Evolutionary conservation across 35 echinoderm and acorn worm genomes (phyloP), one percentile per base, ranked within the genome.

Genomic region (Diadema setosum): DNA sequence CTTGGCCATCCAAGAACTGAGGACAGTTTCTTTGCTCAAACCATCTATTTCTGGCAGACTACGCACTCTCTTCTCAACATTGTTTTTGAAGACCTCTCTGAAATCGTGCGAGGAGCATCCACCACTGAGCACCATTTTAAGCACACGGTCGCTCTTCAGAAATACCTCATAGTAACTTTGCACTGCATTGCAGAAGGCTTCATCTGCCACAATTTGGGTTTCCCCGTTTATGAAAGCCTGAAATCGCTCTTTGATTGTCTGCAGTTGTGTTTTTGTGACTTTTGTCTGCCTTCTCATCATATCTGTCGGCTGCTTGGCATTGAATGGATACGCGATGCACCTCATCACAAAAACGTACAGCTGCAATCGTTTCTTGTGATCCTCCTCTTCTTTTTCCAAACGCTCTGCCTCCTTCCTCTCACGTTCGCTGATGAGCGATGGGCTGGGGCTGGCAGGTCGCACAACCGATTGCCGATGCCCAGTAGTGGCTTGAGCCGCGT

Each of bases 1-100:
- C 61, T 99, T 99, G n/a, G 92, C 93, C 92, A 99, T 94, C 96
- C 96, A 99, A 20, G 96, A 99, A 76, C 93, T 95, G 35, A 99
- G 65, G 29, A 99, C 96, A 49, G 96, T 99, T 65, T 99, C 96
- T 64, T 99, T 99, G 82, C 92, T 99, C 58, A 99, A 82, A 36
- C 96, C 96, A 76, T 99, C 96, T 33, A 99, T 99, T 59, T 95
- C 96, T 21, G 96, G 96, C 75, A 99, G 82, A 91, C 92, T 99
- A 14, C 92, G 81, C 18, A 99, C 96, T 75, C 96, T 76, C 70
- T 99, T 95, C 45, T 95, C 92, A 16, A 94, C 89, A 65, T 99
- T 99, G 90, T 93, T 99, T 65, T 99, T 99, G 87, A 99, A 94
- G 37, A 99, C 96, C 70, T 99, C 96, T 45, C 96, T 60, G 49